Evolutionary conservation across 2,113 vertebrate genomes (phyloP).

Genomic region (Channa maculata): DNA sequence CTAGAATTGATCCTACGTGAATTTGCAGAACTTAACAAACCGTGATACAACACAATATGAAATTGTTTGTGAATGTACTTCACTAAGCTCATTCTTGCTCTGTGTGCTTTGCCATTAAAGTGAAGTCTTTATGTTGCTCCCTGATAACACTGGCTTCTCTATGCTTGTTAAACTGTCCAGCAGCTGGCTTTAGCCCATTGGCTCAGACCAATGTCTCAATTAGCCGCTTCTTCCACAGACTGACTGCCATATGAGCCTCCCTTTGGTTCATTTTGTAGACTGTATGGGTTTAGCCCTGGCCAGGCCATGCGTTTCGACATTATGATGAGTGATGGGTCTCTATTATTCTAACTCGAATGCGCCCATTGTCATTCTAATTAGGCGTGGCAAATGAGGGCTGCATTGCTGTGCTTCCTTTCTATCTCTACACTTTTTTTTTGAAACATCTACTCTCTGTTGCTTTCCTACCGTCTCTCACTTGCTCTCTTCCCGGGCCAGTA

Average conservation of each 20-base stretch:
- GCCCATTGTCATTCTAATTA: slow-evolving; percentile 80
- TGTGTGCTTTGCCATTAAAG: background rate
- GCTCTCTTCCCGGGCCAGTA: slow-evolving; percentile 67
- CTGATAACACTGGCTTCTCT: slow-evolving; percentile 8
- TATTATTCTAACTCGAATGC: slow-evolving; percentile 76
- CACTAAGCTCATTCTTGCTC: too few relatives aligned
- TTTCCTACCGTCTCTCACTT: slow-evolving; percentile 22
- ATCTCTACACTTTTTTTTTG: slow-evolving; percentile 28
- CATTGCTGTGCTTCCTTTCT: slow-evolving; percentile 61
- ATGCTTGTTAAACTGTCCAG: slow-evolving; percentile 50
- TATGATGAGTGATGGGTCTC: slow-evolving; percentile 69
- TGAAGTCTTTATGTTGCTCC: slow-evolving; percentile 27
- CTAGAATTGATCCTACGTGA: slow-evolving; percentile 29
- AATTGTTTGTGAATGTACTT: too few relatives aligned
- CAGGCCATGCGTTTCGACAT: slow-evolving; percentile 43
- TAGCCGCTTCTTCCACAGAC: slow-evolving; percentile 29
- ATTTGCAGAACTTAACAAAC: too few relatives aligned
- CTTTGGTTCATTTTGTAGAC: slow-evolving; percentile 22
- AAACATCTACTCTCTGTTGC: slow-evolving; percentile 8
- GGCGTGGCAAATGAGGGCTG: slow-evolving; percentile 59
- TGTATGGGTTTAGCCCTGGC: slow-evolving; percentile 18
- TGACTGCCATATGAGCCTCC: slow-evolving; percentile 19
- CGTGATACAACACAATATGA: too few relatives aligned
- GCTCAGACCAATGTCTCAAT: slow-evolving; percentile 20
- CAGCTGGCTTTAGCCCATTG: slow-evolving; percentile 45